Evolutionary conservation across 2,113 vertebrate species (phyloP), one percentile per base, ranked within the genome.

Genomic region (Trichechus manatus): DNA sequence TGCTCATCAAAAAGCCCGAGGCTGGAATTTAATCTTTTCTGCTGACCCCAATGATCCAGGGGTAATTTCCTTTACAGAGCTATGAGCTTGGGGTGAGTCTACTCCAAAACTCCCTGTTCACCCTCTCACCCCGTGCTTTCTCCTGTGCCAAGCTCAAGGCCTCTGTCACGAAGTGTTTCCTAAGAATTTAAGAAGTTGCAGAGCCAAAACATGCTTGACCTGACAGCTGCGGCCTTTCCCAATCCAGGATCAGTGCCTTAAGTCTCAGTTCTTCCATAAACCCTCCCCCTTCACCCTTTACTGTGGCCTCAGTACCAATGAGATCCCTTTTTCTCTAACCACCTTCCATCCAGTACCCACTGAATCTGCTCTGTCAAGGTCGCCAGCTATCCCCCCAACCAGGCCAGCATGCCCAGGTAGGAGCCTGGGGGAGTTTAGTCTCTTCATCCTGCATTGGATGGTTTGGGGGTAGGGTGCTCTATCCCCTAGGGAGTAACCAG

Each of bases 351-450:
- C 33, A 33, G 4, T 13, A 23, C 29, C 15, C 33, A 5, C 23
- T 10, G 42, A 81, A 25, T 74, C 23, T 39, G 19, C n/a, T 44
- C 5, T 0, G 9, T 27, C 27, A 7, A 56, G 10, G 25, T 86
- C 4, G 2, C 68, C 33, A 9, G n/a, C 1, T 9, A 27, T 47
- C 14, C 23, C 10, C 19, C 33, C 44, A 0, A 10, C 25, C 63
- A 44, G 27, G 31, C 47, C 8, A 29, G 42, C 6, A 7, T 9
- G 5, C 29, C 75, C 33, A 81, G 39, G 31, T 25, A 39, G n/a
- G 33, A 93, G 50, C n/a, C 27, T 56, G 15, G 50, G 11, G 33
- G 61, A 79, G 27, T 25, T 13, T 1, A 70, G 31, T 6, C 20
- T 36, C 56, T 53, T 31, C 23, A 5, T 42, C 80, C 50, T 22